Conservation (phyloP, 30 jellyfish, hydroid and myxozoan genomes). For the Turritopsis dohrnii region DNA sequence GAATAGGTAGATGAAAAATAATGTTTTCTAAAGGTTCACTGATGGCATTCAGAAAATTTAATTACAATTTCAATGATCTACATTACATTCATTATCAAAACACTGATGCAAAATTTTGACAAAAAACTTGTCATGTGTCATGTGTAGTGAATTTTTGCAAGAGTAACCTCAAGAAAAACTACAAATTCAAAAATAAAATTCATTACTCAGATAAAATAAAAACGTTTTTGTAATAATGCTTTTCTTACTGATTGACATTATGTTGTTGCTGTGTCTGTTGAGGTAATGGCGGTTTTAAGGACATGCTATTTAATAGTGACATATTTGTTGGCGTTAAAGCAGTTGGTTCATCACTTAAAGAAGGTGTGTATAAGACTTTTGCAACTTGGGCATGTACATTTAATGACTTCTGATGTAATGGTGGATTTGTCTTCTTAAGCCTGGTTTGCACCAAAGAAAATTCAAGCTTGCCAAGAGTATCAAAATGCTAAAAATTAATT, state of each 20-base stretch:
- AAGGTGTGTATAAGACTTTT: not conserved
- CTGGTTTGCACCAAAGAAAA: constrained; percentile 5
- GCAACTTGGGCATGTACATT: not conserved
- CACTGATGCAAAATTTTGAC: no score
- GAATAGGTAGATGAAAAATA: not conserved
- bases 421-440: not conserved
- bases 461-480: constrained; percentile 1
- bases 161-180: not conserved
- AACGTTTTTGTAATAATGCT: not conserved
- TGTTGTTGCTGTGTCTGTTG: constrained; percentile 3
- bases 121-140: no score
- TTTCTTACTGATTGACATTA: not conserved
- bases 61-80: no score
- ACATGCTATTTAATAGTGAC: not conserved
- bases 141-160: not conserved
- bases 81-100: no score
- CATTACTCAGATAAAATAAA: not conserved
- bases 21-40: no score
- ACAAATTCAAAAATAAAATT: not conserved
- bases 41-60: no score
- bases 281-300: not conserved
- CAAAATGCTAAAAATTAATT: constrained; percentile 14
- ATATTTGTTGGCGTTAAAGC: not conserved
- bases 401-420: not conserved
- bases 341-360: not conserved